Conservation (phyloP, 1,140 invertebrate species). For the Leptonema lineaticorne region DNA sequence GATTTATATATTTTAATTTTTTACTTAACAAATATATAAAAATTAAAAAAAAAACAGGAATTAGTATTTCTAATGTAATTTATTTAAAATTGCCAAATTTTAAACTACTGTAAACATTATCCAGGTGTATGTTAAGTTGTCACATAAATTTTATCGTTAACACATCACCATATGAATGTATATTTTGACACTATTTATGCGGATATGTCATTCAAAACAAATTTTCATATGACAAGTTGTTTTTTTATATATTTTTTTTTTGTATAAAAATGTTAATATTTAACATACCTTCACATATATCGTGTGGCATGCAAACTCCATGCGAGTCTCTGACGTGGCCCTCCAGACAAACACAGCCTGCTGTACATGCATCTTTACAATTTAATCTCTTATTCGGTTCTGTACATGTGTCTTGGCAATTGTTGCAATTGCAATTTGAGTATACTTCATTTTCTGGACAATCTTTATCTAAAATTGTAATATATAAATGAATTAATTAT, state of each 20-base stretch:
- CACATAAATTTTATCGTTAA: no score
- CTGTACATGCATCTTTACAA: not conserved
- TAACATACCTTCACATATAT: conserved; percentile 7
- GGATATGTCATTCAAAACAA: no score
- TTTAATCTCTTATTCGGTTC: not conserved
- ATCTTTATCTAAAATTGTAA: not conserved
- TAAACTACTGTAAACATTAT: no score
- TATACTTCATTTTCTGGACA: conserved; percentile 18
- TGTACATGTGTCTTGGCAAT: conserved; percentile 34
- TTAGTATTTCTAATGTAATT: no score
- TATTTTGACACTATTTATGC: no score
- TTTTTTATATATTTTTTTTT: no score
- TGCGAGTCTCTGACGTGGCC: conserved; percentile 1
- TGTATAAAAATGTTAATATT: no score
- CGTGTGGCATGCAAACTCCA: not conserved
- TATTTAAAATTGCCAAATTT: no score
- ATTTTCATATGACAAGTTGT: no score
- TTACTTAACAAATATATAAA: not conserved
- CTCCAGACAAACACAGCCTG: conserved; percentile 14
- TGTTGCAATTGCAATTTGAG: conserved; percentile 30
- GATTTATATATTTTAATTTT: not conserved
- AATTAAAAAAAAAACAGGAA: not conserved
- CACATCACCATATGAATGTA: no score
- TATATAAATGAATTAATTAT: not conserved
- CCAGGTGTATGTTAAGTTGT: no score